Percentiles rank a stretch among this genome's conserved stretches.
Evolutionary conservation across 2,797 vertebrate genomes (phyloP).

Genomic region (Momotus momota): DNA sequence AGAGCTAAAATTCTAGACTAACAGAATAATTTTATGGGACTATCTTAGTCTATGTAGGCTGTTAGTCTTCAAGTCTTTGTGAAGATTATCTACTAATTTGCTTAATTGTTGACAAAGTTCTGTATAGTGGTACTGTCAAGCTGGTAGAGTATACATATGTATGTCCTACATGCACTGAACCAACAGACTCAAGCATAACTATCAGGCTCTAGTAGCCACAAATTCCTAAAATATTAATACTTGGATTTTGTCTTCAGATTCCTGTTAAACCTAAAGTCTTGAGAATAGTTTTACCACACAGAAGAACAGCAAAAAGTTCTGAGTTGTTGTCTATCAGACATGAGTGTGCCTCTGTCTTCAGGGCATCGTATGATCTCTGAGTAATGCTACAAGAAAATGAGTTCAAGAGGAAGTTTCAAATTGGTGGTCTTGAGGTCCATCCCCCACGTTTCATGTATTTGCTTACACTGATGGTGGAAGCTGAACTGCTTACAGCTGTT

Average conservation of each 20-base stretch:
- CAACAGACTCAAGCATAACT: not conserved
- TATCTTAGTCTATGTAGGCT: not conserved
- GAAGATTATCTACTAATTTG: not conserved
- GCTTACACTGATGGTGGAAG: not conserved
- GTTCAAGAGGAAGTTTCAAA: not conserved
- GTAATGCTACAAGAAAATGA: not conserved
- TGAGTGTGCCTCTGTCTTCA: not conserved
- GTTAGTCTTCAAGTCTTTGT: not conserved
- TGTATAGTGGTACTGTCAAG: not conserved
- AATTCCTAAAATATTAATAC: not conserved
- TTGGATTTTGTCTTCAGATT: not conserved
- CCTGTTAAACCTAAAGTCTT: not conserved
- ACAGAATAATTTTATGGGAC: not conserved
- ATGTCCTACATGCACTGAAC: not conserved
- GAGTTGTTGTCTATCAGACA: not conserved
- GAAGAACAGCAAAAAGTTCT: not conserved
- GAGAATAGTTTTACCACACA: not conserved
- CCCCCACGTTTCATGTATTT: rapidly evolving
- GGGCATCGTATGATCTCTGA: not conserved
- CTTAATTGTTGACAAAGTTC: not conserved
- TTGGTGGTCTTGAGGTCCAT: not conserved
- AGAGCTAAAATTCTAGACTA: not conserved
- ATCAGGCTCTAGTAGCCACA: not conserved
- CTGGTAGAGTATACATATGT: rapidly evolving
- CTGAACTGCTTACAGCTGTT: not conserved